phyloP scores from a whole-genome alignment of 1,140 invertebrate genomes.

The Akabosia matsudoensis region DNA sequence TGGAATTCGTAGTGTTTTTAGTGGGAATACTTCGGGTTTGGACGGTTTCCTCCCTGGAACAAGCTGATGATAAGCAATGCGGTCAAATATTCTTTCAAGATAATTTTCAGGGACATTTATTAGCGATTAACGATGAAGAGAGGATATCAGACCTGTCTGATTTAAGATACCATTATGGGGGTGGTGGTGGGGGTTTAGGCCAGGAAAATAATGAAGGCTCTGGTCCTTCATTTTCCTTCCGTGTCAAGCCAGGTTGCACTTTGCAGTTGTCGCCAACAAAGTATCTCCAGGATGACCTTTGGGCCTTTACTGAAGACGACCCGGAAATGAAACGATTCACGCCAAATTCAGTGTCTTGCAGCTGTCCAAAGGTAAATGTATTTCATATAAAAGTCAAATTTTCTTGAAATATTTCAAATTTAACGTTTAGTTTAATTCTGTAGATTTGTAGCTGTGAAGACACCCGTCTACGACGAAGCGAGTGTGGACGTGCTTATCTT shows the following conservation, averaged over 20 bases:
- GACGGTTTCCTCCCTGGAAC: too few relatives aligned
- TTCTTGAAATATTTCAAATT: not conserved
- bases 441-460: slow-evolving; percentile 29
- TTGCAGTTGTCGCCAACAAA: not conserved
- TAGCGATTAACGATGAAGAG: not conserved
- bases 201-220: not conserved
- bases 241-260: not conserved
- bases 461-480: slow-evolving; percentile 8
- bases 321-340: not conserved
- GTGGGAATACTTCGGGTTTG: too few relatives aligned
- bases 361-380: slow-evolving; percentile 5
- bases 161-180: not conserved
- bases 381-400: too few relatives aligned
- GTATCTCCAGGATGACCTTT: not conserved
- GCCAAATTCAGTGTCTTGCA: not conserved
- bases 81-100: not conserved
- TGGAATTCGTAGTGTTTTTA: too few relatives aligned
- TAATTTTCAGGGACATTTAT: not conserved
- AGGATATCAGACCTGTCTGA: not conserved
- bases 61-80: too few relatives aligned
- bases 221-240: not conserved
- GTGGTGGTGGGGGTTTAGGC: too few relatives aligned
- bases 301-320: not conserved
- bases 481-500: slow-evolving; percentile 30
- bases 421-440: not conserved